Base-by-base conservation (phyloP, 2,888 invertebrate species). In the Dioctria rufipes region DNA sequence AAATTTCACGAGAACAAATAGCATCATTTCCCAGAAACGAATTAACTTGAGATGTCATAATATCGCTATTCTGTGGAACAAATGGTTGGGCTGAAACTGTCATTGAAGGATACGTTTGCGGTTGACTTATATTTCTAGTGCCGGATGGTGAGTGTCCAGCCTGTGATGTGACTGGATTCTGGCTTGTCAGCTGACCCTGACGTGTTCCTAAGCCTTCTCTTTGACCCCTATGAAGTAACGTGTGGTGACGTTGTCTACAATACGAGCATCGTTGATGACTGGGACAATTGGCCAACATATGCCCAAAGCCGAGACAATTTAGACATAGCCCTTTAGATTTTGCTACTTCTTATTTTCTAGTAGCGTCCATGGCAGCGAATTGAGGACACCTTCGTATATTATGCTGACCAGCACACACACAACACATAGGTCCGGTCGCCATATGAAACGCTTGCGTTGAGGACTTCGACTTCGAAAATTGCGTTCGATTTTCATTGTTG, bases 301-400 rank as follows among this genome's bases (percentile, higher is more conserved):
- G 43, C 13, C 67, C 67, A 43, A 46, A 67, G 6, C 67, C 67
- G 5, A 67, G 25, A 46, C 67, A 67, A 46, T 67, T 67, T 4
- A 67, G 42, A n/a, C 67, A 67, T n/a, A 67, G 67, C 43, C 46
- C 67, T 42, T 67, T 67, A n/a, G 13, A n/a, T n/a, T 67, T 67
- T 2, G 43, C 67, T 5, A 67, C 3, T 8, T 67, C 46, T 11
- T 46, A 8, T 1, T 46, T 6, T 46, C 43, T 39, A 37, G n/a
- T 43, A 3, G 67, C 3, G 37, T 67, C 37, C 11, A 39, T 11
- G 3, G 40, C 40, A 3, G 43, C 37, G 40, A 66, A 66, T n/a
- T 4, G 37, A 3, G 40, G 3, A 11, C 66, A 66, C 37, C 42
- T 39, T 3, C 66, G 67, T 40, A 67, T 49, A 46, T 46, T 67